Evolutionary conservation across 2,888 invertebrate species (phyloP).

Genomic region (Alloscopus bannaensis): DNA sequence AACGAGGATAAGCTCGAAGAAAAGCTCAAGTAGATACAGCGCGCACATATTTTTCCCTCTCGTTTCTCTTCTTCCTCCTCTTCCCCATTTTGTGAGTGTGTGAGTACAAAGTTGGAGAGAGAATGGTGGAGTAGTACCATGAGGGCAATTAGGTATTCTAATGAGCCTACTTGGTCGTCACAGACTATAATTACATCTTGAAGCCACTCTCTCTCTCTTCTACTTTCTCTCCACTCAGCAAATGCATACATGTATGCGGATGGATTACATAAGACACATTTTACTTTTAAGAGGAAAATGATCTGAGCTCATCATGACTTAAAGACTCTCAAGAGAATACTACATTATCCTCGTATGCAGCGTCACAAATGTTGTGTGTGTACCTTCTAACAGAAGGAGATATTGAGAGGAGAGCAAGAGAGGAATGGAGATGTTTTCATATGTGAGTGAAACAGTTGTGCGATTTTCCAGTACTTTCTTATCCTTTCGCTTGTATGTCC

Average conservation of each 20-base stretch:
- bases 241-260: neutral
- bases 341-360: constrained; percentile 27
- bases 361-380: too few species aligned
- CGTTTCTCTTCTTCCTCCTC: too few species aligned
- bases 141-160: constrained; percentile 48
- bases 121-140: constrained; percentile 10
- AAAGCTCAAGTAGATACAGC: neutral
- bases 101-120: neutral
- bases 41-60: too few species aligned
- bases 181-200: constrained; percentile 36
- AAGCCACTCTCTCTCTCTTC: constrained; percentile 14
- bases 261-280: constrained; percentile 20
- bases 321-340: constrained; percentile 33
- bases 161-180: constrained; percentile 37
- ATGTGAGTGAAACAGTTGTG: neutral
- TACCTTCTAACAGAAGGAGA: too few species aligned
- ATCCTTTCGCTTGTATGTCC: too few species aligned
- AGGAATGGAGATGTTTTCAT: too few species aligned
- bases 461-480: too few species aligned
- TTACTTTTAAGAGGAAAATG: constrained; percentile 30
- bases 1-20: constrained; percentile 8
- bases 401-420: too few species aligned
- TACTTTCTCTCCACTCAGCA: neutral
- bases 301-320: constrained; percentile 37
- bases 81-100: constrained; percentile 2